phyloP scores from a whole-genome alignment of 2,113 vertebrate genomes.

The Phylloscopus trochilus region DNA sequence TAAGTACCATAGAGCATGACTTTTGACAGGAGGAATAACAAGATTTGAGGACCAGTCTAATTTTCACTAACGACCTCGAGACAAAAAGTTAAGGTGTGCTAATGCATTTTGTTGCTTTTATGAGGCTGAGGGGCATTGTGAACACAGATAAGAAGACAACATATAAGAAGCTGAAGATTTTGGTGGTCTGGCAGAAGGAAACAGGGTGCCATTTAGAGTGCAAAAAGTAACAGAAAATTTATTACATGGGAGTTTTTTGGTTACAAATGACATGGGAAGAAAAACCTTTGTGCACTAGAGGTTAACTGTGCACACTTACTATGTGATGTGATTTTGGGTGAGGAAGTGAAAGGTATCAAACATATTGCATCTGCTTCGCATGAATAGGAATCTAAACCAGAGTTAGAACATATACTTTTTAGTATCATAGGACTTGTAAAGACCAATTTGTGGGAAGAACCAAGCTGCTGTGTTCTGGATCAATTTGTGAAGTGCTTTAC shows the following conservation, averaged over 20 bases:
- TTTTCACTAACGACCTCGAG: neutral
- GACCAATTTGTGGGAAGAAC: neutral
- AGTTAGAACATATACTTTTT: neutral
- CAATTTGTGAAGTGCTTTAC: neutral
- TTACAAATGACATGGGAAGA: neutral
- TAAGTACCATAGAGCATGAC: neutral
- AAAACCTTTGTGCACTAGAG: neutral
- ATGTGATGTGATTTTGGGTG: neutral
- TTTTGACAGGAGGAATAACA: neutral
- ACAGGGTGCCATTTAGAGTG: neutral
- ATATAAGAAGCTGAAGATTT: neutral
- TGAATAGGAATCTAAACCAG: neutral
- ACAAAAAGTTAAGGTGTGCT: neutral
- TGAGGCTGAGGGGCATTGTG: neutral
- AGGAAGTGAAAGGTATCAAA: neutral
- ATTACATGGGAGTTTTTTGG: neutral
- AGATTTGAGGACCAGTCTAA: neutral
- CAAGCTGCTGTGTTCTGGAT: neutral
- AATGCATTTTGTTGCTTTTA: neutral
- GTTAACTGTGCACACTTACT: neutral
- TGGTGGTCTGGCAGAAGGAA: neutral
- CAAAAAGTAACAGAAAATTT: neutral
- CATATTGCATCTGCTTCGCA: neutral
- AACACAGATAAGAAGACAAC: neutral
- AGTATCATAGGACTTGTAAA: neutral